A percentile compares a stretch with the other conserved stretches of the same genome.
phyloP scores from a whole-genome alignment of 2,888 invertebrate species.

The Drosophila recens region DNA sequence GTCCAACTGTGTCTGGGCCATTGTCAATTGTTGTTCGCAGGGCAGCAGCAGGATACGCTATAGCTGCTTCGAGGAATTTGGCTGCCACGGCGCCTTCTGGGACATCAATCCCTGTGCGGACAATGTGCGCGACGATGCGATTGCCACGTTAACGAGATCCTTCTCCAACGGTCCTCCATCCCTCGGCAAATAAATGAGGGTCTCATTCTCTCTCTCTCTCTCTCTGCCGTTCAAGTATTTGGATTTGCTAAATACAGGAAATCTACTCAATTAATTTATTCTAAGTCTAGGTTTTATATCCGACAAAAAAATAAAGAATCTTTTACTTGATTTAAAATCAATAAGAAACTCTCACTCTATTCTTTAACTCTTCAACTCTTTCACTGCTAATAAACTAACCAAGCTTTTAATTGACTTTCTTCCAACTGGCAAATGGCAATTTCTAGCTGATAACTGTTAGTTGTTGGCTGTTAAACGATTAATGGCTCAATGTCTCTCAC shows the following conservation, averaged over 20 bases:
- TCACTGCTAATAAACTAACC: conserved; percentile 6
- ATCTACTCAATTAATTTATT: conserved; percentile 23
- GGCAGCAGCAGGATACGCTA: conserved; percentile 86
- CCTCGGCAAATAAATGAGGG: not conserved
- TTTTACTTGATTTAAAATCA: not conserved
- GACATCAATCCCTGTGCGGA: conserved; percentile 90
- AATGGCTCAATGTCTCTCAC: not conserved
- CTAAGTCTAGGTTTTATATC: conserved; percentile 23
- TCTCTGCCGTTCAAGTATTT: conserved; percentile 24
- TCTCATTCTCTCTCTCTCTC: not conserved
- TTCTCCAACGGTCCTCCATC: conserved; percentile 13
- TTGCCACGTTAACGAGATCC: conserved; percentile 44
- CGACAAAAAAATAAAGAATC: conserved; percentile 6
- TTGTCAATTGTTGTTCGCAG: conserved; percentile 90
- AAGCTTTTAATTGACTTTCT: not conserved
- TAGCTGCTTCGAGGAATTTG: conserved; percentile 90
- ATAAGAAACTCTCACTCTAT: not conserved
- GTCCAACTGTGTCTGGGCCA: conserved; percentile 90
- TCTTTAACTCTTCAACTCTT: not conserved
- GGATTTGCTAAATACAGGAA: conserved; percentile 23
- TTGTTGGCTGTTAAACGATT: not conserved
- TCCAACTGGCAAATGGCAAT: conserved; percentile 4
- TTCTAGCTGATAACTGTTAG: not conserved
- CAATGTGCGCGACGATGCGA: conserved; percentile 83
- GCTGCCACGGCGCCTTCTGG: conserved; percentile 91